Conservation (phyloP, 1,140 invertebrate species). For the Lasaia peninsularis region DNA sequence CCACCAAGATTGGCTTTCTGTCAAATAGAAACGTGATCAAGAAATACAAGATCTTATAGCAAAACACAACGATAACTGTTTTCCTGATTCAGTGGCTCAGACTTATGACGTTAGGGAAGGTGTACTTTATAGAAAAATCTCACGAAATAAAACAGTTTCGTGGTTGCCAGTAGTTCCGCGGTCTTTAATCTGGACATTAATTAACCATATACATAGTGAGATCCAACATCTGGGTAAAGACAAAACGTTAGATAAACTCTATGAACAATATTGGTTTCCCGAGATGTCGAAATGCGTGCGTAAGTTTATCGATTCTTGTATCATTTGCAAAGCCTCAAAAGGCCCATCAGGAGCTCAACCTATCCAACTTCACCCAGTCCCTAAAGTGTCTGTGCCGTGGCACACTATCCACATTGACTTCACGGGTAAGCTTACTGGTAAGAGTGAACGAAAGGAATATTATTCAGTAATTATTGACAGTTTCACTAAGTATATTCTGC, state of each 20-base stretch:
- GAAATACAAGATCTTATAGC: constrained; percentile 28
- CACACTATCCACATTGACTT: constrained; percentile 36
- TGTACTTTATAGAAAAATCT: constrained; percentile 25
- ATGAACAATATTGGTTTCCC: constrained; percentile 40
- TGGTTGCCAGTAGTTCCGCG: constrained; percentile 31
- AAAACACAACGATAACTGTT: constrained; percentile 14
- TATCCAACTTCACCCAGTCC: constrained; percentile 35
- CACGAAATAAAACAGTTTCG: not conserved
- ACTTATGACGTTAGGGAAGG: constrained; percentile 28
- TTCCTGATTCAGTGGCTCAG: constrained; percentile 20
- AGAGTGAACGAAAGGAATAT: constrained; percentile 33
- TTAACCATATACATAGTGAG: constrained; percentile 28
- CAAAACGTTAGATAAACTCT: constrained; percentile 38
- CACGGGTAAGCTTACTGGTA: constrained; percentile 31
- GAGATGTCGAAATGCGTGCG: constrained; percentile 36
- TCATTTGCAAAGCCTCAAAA: constrained; percentile 37
- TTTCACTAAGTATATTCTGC: constrained; percentile 35
- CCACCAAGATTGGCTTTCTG: constrained; percentile 27
- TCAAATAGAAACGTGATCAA: constrained; percentile 28
- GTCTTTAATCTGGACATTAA: constrained; percentile 24
- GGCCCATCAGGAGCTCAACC: constrained; percentile 31
- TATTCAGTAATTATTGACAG: constrained; percentile 28
- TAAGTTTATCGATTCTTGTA: constrained; percentile 39
- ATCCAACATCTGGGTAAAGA: constrained; percentile 29
- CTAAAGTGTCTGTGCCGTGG: constrained; percentile 38